phyloP scores from a whole-genome alignment of 1,140 invertebrate genomes.

The Listronotus oregonensis region DNA sequence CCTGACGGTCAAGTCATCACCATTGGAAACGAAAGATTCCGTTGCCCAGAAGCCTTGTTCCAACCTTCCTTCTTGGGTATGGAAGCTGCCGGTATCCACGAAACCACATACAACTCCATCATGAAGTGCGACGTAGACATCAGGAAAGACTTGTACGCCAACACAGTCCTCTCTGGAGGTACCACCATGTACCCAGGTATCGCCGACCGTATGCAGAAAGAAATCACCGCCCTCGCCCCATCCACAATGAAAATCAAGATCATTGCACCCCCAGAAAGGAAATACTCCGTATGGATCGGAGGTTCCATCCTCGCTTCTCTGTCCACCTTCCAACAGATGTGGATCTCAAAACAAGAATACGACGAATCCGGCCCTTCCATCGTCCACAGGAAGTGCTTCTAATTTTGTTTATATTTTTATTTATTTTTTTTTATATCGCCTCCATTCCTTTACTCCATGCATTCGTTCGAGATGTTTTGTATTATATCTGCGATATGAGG shows the following conservation, averaged over 20 bases:
- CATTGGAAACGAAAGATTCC: constrained; percentile 93
- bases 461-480: constrained; percentile 45
- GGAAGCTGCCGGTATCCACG: constrained; percentile 90
- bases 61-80: constrained; percentile 89
- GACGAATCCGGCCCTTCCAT: constrained; percentile 86
- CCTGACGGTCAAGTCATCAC: constrained; percentile 80
- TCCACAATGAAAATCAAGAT: constrained; percentile 92
- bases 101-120: constrained; percentile 93
- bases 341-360: constrained; percentile 71
- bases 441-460: constrained; percentile 44
- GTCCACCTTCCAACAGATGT: constrained; percentile 86
- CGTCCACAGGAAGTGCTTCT: constrained; percentile 94
- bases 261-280: constrained; percentile 90
- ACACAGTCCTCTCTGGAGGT: constrained; percentile 86
- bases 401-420: constrained; percentile 51
- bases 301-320: constrained; percentile 84
- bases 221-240: constrained; percentile 78
- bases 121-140: constrained; percentile 95
- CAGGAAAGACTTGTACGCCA: constrained; percentile 89
- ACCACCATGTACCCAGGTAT: constrained; percentile 76
- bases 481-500: constrained; percentile 61
- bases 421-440: constrained; percentile 30
- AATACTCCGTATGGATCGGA: constrained; percentile 91
- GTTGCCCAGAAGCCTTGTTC: constrained; percentile 92
- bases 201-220: constrained; percentile 83